Base-by-base conservation (phyloP, 2,888 invertebrate genomes). In the Escarpia spicata region DNA sequence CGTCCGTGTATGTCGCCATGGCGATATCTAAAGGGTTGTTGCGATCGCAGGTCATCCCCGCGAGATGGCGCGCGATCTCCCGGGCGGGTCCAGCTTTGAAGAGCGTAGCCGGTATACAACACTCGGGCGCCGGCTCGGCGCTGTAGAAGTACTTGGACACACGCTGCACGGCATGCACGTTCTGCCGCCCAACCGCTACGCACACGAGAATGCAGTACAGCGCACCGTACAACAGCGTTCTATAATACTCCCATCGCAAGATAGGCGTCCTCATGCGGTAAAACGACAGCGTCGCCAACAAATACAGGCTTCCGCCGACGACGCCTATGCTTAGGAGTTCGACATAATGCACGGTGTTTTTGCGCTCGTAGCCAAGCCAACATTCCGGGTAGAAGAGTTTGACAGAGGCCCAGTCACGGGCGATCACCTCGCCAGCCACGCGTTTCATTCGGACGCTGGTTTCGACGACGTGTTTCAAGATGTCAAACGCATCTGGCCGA, bases 331-430 rank as follows among this genome's bases (percentile, higher is more conserved):
- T 75, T 26, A 75, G 75, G 75, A 75, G 75, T 75, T 75, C 75
- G 19, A 75, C 19, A 19, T 75, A 19, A 26, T 75, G 75, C 75
- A 1, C 19, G 26, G 6, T 19, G 26, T 75, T 75, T 6, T 19
- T 1, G 75, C 15, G 75, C 75, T 75, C 93, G 92, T 93, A 95
- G 19, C 94, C 95, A 52, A 93, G 92, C 94, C 94, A 94, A 60
- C 92, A 93, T 90, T 93, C 94, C 3, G 95, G 95, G 90, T 95
- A 94, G 92, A 93, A 95, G 15, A 95, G 91, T 92, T 94, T 95
- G 9, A 94, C 52, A 89, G 92, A 94, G n/a, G 93, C 92, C 94
- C 95, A 95, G 26, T 93, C 37, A 9, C 91, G 31, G 6, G 75
- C 15, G 75, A 75, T 26, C 75, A 6, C 26, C 75, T 75, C 75